phyloP scores from a whole-genome alignment of 1,140 invertebrate species.

The Fopius arisanus region DNA sequence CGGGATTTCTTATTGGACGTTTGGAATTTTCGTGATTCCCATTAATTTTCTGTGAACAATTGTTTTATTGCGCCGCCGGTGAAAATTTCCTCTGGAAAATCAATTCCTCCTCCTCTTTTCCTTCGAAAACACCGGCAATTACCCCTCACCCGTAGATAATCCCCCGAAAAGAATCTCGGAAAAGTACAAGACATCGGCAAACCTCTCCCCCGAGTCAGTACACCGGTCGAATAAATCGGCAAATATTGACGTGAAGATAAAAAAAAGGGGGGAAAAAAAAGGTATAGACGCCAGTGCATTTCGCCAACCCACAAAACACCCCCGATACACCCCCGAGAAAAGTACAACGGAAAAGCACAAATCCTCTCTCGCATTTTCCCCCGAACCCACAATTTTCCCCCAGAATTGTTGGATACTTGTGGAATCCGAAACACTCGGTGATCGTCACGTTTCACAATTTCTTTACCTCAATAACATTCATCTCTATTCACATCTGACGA shows the following conservation, averaged over 20 bases:
- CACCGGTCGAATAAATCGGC: neutral
- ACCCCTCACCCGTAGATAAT: neutral
- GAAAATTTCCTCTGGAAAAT: too few species aligned
- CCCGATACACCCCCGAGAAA: neutral
- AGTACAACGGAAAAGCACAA: neutral
- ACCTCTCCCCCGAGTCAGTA: neutral
- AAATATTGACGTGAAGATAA: neutral
- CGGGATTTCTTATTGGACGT: too few species aligned
- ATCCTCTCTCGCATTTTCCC: neutral
- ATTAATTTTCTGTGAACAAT: too few species aligned
- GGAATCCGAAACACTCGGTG: neutral
- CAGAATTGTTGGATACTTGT: neutral
- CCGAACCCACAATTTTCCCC: neutral
- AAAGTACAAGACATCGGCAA: neutral
- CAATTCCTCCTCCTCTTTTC: too few species aligned
- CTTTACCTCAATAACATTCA: conserved; percentile 2
- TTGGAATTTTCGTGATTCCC: too few species aligned
- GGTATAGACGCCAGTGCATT: neutral
- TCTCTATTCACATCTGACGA: neutral
- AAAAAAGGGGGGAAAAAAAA: neutral
- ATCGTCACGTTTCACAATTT: conserved; percentile 7
- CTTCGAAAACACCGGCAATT: too few species aligned
- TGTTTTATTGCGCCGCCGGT: too few species aligned
- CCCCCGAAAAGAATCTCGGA: neutral
- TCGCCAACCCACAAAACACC: neutral